Conservation (phyloP, 2,888 invertebrate species). For the Lathronympha strigana region DNA sequence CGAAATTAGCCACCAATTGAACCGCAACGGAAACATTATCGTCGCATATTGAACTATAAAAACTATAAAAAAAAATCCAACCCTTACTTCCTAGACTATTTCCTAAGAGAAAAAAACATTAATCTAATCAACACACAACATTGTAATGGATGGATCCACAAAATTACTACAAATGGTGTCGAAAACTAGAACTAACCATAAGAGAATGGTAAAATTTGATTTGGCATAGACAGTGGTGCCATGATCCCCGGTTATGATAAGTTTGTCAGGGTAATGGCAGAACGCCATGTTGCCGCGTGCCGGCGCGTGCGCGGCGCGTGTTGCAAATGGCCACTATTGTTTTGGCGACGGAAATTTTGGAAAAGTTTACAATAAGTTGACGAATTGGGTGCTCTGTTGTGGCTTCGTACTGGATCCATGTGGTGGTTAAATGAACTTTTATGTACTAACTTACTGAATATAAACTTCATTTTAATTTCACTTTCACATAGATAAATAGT, state of each 20-base stretch:
- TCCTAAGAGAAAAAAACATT: conserved; percentile 52
- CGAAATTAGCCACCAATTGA: conserved; percentile 52
- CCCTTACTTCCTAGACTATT: conserved; percentile 39
- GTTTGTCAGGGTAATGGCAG: conserved; percentile 37
- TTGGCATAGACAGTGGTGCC: conserved; percentile 5
- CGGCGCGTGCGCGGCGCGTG: conserved; percentile 63
- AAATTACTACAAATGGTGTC: conserved; percentile 44
- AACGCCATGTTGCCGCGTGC: conserved; percentile 58
- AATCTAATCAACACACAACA: conserved; percentile 73
- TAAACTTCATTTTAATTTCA: neutral
- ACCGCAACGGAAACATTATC: conserved; percentile 56
- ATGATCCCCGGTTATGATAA: conserved; percentile 45
- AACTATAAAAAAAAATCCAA: conserved; percentile 37
- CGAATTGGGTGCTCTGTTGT: conserved; percentile 39
- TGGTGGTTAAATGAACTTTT: conserved; percentile 18
- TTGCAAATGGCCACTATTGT: conserved; percentile 59
- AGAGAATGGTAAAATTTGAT: neutral
- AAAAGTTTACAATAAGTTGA: conserved; percentile 42
- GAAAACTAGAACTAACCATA: neutral
- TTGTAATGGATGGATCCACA: conserved; percentile 55
- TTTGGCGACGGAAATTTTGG: conserved; percentile 42
- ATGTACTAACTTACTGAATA: conserved; percentile 1
- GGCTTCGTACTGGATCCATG: conserved; percentile 17
- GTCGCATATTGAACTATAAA: conserved; percentile 33
- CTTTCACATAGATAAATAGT: neutral